Base-by-base conservation (phyloP, 2,113 vertebrate genomes). In the Sprattus sprattus region DNA sequence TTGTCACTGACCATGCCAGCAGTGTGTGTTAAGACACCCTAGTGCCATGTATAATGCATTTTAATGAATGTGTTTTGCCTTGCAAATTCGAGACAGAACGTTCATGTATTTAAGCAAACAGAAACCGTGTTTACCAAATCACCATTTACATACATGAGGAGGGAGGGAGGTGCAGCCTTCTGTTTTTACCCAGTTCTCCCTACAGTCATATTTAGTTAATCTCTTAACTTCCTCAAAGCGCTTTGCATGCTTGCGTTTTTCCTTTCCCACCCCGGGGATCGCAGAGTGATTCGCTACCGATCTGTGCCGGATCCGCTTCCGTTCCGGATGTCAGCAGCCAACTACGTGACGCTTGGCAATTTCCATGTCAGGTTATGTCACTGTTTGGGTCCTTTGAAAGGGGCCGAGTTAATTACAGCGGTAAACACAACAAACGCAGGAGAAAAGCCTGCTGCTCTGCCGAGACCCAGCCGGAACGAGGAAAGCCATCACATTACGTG, bases 401-500 rank as follows among this genome's bases (percentile, higher is more conserved):
- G 44, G 46, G 25, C 5, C 20, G 82, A 90, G 86, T 91, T 91
- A 92, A 94, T 91, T 90, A 88, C 86, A 9, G 52, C 13, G 86
- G 85, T 90, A 91, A 84, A 89, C 88, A 89, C 89, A 90, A 87
- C 80, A 81, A 39, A 82, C 81, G 4, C 32, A 18, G 25, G 71
- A 78, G 32, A 44, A 78, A 78, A 39, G 39, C 28, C 71, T 13
- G 60, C 1, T 85, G 82, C 44, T 91, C 86, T 89, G 54, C 47
- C 22, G 86, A 49, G 84, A 88, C 83, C 75, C 84, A 39, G 54
- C 60, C 54, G 67, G 81, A 85, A 57, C 86, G 88, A 87, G 87
- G 81, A 89, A 22, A 90, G 87, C 83, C 93, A 91, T 87, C 91
- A 86, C 89, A 93, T 92, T 92, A 92, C 89, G 87, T 89, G 71